These are phyloP conservation scores for Andrena haemorrhoa DNA, from an alignment of 2,888 invertebrate species.

Conservation along the genomic window DNA sequence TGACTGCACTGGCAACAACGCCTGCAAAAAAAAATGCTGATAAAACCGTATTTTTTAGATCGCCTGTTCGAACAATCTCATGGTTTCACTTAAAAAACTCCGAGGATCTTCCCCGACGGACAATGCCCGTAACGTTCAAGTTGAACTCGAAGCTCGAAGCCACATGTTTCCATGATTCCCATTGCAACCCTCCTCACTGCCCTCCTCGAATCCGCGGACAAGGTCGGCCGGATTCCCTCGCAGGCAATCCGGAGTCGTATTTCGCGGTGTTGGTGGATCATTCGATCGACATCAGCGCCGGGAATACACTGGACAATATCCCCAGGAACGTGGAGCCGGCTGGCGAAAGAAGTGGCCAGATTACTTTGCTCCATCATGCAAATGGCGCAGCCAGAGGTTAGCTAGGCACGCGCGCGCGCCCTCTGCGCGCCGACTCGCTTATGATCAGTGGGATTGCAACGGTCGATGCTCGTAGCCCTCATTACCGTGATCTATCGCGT, in stretches of 20 bases:
- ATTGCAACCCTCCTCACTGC: neutral
- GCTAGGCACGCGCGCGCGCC: neutral
- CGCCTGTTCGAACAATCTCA: no score
- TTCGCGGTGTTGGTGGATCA: constrained; percentile 14
- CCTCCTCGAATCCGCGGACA: constrained; percentile 14
- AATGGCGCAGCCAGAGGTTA: constrained; percentile 41
- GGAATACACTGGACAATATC: no score
- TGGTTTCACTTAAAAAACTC: no score
- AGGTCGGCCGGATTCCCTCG: constrained; percentile 1
- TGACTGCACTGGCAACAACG: no score
- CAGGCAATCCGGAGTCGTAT: neutral
- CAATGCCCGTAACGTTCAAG: no score
- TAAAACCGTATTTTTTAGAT: no score
- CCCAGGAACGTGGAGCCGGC: neutral
- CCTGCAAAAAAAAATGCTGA: no score
- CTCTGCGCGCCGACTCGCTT: constrained; percentile 8
- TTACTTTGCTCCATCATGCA: constrained; percentile 67
- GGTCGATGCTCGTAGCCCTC: constrained; percentile 25
- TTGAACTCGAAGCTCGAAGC: no score
- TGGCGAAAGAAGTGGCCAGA: constrained; percentile 57
- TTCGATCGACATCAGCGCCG: constrained; percentile 7
- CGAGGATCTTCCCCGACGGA: no score
- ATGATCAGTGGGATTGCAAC: constrained; percentile 25
- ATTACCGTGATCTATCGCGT: constrained; percentile 25
- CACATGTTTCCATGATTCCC: constrained; percentile 1